A percentile compares a stretch with the other conserved stretches of the same genome.
Evolutionary conservation across 2,797 vertebrate genomes (phyloP).

Genomic region (Sebastes hopkinsi): DNA sequence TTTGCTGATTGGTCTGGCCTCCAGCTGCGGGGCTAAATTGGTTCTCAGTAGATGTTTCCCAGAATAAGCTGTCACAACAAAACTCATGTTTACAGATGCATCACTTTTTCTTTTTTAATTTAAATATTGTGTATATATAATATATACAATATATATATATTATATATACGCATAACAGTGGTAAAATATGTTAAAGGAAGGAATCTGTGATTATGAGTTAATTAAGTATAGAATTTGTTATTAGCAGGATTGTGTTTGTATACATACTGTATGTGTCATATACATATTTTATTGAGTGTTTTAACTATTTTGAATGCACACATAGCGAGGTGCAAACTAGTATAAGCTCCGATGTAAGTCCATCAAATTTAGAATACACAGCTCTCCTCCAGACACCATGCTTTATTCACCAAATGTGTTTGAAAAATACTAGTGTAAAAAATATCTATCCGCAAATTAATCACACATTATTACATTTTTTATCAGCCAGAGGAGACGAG

Average conservation of each 20-base stretch:
- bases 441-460: no score
- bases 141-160: not conserved
- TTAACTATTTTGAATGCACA: not conserved
- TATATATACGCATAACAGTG: no score
- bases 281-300: not conserved
- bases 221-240: not conserved
- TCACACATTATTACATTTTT: no score
- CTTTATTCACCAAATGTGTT: no score
- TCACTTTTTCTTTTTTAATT: no score
- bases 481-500: not conserved
- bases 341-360: no score
- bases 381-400: no score
- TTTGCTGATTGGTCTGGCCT: not conserved
- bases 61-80: not conserved
- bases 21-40: not conserved
- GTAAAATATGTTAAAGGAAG: no score
- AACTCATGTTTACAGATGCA: not conserved
- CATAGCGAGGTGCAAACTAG: no score
- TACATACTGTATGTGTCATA: not conserved
- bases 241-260: not conserved
- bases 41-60: not conserved
- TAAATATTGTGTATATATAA: no score
- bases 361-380: no score
- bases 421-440: no score
- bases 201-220: not conserved